Evolutionary conservation across 2,888 invertebrate genomes (phyloP).

Genomic region (Chalcis sispes): DNA sequence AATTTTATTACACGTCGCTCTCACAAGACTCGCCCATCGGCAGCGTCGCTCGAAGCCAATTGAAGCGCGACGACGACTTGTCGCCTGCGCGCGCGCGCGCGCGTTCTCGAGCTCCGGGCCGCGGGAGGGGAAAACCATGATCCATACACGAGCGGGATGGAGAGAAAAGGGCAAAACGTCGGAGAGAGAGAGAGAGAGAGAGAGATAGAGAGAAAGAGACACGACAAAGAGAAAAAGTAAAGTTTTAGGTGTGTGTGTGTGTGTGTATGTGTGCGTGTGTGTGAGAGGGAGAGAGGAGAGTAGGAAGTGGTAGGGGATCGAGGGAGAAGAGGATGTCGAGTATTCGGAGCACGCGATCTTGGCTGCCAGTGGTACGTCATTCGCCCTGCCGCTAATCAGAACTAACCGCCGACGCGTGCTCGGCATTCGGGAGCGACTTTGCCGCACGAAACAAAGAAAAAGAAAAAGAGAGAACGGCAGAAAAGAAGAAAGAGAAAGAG

Average conservation of each 20-base stretch:
- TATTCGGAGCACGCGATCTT: constrained; percentile 73
- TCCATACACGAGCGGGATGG: not conserved
- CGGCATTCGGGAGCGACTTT: constrained; percentile 64
- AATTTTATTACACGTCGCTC: constrained; percentile 45
- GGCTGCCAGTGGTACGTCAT: constrained; percentile 75
- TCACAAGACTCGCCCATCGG: constrained; percentile 14
- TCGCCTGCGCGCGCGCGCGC: constrained; percentile 33
- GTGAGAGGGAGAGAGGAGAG: constrained; percentile 19
- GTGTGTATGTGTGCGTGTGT: constrained; percentile 8
- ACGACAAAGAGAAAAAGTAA: too few species aligned
- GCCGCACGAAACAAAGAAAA: constrained; percentile 50
- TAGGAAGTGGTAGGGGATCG: constrained; percentile 24
- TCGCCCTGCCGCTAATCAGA: constrained; percentile 75
- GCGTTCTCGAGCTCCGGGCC: too few species aligned
- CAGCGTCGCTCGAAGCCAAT: constrained; percentile 40
- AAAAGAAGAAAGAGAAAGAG: constrained; percentile 47
- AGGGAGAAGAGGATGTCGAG: constrained; percentile 44
- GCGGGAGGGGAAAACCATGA: not conserved
- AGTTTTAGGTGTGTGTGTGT: not conserved
- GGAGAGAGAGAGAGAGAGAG: constrained; percentile 29
- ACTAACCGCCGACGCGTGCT: constrained; percentile 75
- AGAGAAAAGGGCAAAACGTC: not conserved
- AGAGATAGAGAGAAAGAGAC: too few species aligned
- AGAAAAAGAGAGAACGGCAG: constrained; percentile 32
- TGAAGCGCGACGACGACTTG: constrained; percentile 55